Percentiles rank a stretch among this genome's conserved stretches.
Evolutionary conservation across 2,797 vertebrate genomes (phyloP).

Genomic region (Champsocephalus esox): DNA sequence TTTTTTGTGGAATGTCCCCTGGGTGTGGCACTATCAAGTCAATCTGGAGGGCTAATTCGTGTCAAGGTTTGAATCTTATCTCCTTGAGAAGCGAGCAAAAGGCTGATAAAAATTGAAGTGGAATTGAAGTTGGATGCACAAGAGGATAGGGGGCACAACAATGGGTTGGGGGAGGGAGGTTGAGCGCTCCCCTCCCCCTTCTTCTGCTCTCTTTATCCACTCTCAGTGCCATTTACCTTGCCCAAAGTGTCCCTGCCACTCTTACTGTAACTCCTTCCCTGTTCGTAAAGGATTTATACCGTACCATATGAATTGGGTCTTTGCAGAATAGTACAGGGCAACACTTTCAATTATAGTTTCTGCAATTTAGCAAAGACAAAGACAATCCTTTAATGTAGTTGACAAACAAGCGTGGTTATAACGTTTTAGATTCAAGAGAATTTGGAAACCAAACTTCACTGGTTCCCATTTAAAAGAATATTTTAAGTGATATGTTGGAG

Average conservation of each 20-base stretch:
- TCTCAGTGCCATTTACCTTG: constrained; percentile 89
- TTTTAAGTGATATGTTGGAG: neutral
- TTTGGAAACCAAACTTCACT: neutral
- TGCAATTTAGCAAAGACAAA: too few species aligned
- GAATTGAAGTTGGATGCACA: constrained; percentile 96
- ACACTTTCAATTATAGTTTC: neutral
- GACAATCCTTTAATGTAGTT: too few species aligned
- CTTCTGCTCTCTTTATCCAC: constrained; percentile 59
- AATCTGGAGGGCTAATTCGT: constrained; percentile 96
- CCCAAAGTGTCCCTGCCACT: constrained; percentile 86
- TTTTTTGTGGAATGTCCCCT: constrained; percentile 86
- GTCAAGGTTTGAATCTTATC: constrained; percentile 96
- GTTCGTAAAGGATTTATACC: neutral
- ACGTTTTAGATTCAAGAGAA: neutral
- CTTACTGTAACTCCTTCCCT: constrained; percentile 55
- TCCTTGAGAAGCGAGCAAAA: constrained; percentile 90
- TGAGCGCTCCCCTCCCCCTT: constrained; percentile 66
- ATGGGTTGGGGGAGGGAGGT: constrained; percentile 78
- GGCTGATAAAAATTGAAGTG: constrained; percentile 99
- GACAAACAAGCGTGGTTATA: too few species aligned
- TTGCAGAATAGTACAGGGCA: neutral
- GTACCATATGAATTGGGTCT: neutral
- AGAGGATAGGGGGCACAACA: constrained; percentile 87
- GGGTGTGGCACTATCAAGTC: constrained; percentile 91
- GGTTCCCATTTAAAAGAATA: neutral